Base-by-base conservation (phyloP, 2,797 vertebrate genomes). In the Uromys caudimaculatus region DNA sequence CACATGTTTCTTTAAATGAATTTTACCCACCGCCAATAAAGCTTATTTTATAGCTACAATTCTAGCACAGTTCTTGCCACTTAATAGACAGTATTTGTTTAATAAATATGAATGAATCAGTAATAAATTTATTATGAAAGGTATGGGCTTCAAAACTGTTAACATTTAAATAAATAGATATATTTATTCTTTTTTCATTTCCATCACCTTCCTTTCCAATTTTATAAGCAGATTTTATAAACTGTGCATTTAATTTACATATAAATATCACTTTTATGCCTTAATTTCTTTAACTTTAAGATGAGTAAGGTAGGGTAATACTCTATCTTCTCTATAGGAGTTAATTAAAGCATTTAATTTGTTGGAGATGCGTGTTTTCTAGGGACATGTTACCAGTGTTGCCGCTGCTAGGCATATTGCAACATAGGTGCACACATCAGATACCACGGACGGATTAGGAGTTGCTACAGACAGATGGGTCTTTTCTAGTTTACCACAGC, bases 1-100 rank as follows among this genome's bases (percentile, higher is more conserved):
- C 71, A 93, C 52, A 58, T 95, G 29, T 79, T 93, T 85, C 19
- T 67, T 94, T 94, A 78, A 85, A 89, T 91, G 27, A 91, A 91
- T 94, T 86, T 96, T 91, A 85, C 87, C 11, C 79, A 81, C 32
- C 17, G 2, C 17, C 2, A 27, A 2, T 85, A 60, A 89, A 90
- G 82, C 64, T 94, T n/a, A 38, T 81, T 93, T 90, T 87, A 73
- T 71, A 85, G 47, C 52, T 82, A 38, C 6, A 67, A 19, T 88
- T 62, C 83, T 87, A 89, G 4, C 32, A 73, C 17, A 83, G 69
- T 4, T 82, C 27, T 76, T 89, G n/a, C 47, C 41, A 75, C 78
- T 93, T 95, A 78, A 85, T 94, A 73, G 38, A 38, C 24, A 41
- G 38, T 89, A 32, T 90, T 92, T 56, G 14, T 64, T 86, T 93